Conservation (phyloP, 2,888 invertebrate genomes). For the Chloromyia formosa region DNA sequence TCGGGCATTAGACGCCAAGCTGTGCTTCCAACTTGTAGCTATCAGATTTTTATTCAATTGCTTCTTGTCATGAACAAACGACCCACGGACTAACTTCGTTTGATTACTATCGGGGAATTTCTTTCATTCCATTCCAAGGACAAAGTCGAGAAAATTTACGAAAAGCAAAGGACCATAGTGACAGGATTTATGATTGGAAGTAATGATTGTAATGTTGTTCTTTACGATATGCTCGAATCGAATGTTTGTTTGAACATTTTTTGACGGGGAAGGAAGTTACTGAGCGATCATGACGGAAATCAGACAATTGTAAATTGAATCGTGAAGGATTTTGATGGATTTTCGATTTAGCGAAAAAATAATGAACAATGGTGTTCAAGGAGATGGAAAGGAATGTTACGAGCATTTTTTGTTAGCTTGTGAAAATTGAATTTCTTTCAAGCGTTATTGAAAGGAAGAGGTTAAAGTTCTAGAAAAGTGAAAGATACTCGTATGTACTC, state of each 20-base stretch:
- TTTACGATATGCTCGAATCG: neutral
- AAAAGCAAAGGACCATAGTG: neutral
- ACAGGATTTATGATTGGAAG: conserved; percentile 6
- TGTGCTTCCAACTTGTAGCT: conserved; percentile 1
- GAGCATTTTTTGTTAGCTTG: neutral
- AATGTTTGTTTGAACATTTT: neutral
- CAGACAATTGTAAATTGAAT: neutral
- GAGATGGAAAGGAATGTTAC: neutral
- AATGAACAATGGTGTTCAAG: neutral
- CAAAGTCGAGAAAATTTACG: neutral
- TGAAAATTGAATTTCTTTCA: neutral
- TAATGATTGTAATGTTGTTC: conserved; percentile 4
- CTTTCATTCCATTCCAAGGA: neutral
- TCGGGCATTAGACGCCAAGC: neutral
- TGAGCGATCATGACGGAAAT: neutral
- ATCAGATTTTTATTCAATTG: conserved; percentile 32
- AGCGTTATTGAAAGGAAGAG: neutral
- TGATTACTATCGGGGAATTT: conserved; percentile 16
- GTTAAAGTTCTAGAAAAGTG: conserved; percentile 1
- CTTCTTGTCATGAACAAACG: conserved; percentile 26
- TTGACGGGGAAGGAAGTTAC: neutral
- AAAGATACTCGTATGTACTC: no score
- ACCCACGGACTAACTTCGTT: neutral
- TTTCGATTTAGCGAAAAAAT: neutral
- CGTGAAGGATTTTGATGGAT: neutral